Conservation (phyloP, 2,797 vertebrate species). For the Melanotaenia parkinsoni region DNA sequence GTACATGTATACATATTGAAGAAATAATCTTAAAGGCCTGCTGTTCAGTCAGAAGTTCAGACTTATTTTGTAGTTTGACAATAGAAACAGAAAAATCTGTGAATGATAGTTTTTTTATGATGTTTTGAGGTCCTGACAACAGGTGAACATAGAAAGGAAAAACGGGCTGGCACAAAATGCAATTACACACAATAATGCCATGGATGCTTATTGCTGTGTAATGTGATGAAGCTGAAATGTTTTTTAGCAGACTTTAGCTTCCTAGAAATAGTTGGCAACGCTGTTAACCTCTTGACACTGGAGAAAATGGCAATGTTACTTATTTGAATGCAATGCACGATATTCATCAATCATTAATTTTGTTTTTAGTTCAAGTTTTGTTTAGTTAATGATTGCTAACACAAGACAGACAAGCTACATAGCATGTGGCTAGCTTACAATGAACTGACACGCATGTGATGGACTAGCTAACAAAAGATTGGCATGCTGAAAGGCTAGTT, state of each 20-base stretch:
- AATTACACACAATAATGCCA: background rate
- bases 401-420: too few species aligned
- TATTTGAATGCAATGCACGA: background rate
- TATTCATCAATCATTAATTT: too few species aligned
- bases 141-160: background rate
- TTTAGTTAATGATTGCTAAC: background rate
- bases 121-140: background rate
- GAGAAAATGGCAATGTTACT: background rate
- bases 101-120: background rate
- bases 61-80: background rate
- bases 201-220: background rate
- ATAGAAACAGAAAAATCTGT: background rate
- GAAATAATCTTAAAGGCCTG: background rate
- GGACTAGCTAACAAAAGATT: too few species aligned
- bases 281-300: background rate
- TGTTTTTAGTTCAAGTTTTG: too few species aligned
- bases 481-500: too few species aligned
- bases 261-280: background rate
- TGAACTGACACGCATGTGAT: too few species aligned
- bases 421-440: background rate
- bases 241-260: background rate
- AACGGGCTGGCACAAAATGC: background rate
- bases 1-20: background rate
- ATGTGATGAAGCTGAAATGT: background rate
- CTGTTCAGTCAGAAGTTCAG: background rate